Base-by-base conservation (phyloP, 2,888 invertebrate species). In the Drosophila falleni region DNA sequence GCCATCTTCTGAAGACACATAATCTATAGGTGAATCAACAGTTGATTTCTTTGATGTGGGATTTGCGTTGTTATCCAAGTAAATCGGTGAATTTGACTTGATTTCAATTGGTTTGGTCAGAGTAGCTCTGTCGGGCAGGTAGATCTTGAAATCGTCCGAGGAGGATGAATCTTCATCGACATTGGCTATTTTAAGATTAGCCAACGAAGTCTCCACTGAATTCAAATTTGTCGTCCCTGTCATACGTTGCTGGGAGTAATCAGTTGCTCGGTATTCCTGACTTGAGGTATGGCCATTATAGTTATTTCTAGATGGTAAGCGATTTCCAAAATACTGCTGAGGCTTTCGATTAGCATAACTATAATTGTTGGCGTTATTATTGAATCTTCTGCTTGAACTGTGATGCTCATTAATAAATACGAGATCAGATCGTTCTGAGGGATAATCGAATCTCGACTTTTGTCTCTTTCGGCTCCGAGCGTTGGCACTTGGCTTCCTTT, bases 401-500 rank as follows among this genome's bases (percentile, higher is more conserved):
- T 3, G 3, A 0, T n/a, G 46, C 26, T 74, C 84, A 46, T 84
- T 81, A 1, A 54, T 44, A 37, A 84, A 81, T 0, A 65, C 49
- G 0, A 81, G 1, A 39, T 78, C 5, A 10, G 75, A 67, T 42
- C 29, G 37, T 44, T 77, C 35, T 0, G 70, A 35, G 41, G 50
- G n/a, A 63, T 54, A 47, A n/a, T 3, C 13, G 59, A 33, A 60
- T 31, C 10, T 26, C 10, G 74, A 15, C 15, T 66, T 54, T 15
- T 9, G 13, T 3, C 0, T 5, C 26, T 0, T 42, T 11, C 31
- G 47, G 9, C 2, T 42, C 23, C 11, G 53, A 2, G 33, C 1
- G 23, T 63, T 5, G 1, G 8, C 33, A 13, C n/a, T 49, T 2
- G 81, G 62, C 35, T 90, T 91, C 50, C 80, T 92, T 47, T 92